Conservation (phyloP, 1,140 invertebrate species). For the Nebria ingens region DNA sequence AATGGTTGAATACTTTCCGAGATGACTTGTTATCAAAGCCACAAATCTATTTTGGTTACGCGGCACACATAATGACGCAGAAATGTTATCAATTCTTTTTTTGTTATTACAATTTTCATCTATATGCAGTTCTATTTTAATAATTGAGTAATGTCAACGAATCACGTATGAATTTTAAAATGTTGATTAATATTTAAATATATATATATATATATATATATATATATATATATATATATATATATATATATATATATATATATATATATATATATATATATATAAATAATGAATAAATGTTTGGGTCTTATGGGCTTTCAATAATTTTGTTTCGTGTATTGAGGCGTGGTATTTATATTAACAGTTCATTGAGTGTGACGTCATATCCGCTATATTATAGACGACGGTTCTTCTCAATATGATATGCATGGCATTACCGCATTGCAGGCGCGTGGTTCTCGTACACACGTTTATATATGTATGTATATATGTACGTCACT, state of each 20-base stretch:
- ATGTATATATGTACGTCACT: not conserved
- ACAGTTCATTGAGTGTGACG: slow-evolving; percentile 6
- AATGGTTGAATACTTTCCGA: no score
- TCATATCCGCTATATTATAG: slow-evolving; percentile 5
- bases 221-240: not conserved
- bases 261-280: not conserved
- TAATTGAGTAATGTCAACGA: no score
- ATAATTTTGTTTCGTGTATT: not conserved
- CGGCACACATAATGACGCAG: no score
- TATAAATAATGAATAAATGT: not conserved
- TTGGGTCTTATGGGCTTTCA: not conserved
- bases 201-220: not conserved
- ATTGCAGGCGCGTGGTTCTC: no score
- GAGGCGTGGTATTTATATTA: slow-evolving; percentile 5
- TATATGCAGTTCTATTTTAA: no score
- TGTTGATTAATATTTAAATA: not conserved
- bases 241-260: not conserved
- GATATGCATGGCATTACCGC: no score
- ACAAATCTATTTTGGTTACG: no score
- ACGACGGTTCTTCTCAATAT: not conserved
- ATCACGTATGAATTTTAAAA: no score
- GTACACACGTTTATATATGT: not conserved
- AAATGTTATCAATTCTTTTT: no score
- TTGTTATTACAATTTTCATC: no score
- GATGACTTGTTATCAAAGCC: no score